phyloP scores from a whole-genome alignment of 2,797 vertebrate species.

The Gymnoscopelus microlampas region DNA sequence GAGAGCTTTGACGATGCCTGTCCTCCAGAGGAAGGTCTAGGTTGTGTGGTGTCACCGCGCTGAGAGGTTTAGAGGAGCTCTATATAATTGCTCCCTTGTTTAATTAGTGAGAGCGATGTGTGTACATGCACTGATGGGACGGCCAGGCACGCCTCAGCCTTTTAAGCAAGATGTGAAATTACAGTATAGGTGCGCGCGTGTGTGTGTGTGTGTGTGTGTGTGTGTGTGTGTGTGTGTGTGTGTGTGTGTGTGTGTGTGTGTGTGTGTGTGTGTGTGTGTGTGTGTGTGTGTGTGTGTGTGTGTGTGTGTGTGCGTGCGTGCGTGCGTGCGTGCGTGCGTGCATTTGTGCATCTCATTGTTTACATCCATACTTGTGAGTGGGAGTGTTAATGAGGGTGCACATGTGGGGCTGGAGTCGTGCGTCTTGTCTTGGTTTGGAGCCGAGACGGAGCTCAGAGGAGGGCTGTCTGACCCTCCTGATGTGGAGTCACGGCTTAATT shows the following conservation, averaged over 20 bases:
- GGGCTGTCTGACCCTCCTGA: slow-evolving; percentile 82
- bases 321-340: slow-evolving; percentile 33
- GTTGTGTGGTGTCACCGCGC: slow-evolving; percentile 51
- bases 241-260: slow-evolving; percentile 2
- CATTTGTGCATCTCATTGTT: slow-evolving; percentile 6
- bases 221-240: slow-evolving; percentile 2
- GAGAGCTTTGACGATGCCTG: slow-evolving; percentile 71
- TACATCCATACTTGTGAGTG: slow-evolving; percentile 27
- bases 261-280: slow-evolving; percentile 11
- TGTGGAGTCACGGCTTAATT: slow-evolving; percentile 86
- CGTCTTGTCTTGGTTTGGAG: slow-evolving; percentile 61
- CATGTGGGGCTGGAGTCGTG: slow-evolving; percentile 70
- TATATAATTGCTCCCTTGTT: slow-evolving; percentile 85
- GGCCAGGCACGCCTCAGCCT: slow-evolving; percentile 74
- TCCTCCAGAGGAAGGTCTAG: slow-evolving; percentile 57
- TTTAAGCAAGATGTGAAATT: slow-evolving; percentile 75
- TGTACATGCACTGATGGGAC: slow-evolving; percentile 86
- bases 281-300: slow-evolving; percentile 25
- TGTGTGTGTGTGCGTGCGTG: slow-evolving; percentile 12
- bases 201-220: neutral
- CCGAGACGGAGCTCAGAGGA: slow-evolving; percentile 70
- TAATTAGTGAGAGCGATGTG: slow-evolving; percentile 87
- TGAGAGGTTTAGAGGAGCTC: slow-evolving; percentile 67
- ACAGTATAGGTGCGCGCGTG: slow-evolving; percentile 3
- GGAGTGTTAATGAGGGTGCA: slow-evolving; percentile 68